Conservation (phyloP, 1,140 invertebrate genomes). For the Phortica variegata region DNA sequence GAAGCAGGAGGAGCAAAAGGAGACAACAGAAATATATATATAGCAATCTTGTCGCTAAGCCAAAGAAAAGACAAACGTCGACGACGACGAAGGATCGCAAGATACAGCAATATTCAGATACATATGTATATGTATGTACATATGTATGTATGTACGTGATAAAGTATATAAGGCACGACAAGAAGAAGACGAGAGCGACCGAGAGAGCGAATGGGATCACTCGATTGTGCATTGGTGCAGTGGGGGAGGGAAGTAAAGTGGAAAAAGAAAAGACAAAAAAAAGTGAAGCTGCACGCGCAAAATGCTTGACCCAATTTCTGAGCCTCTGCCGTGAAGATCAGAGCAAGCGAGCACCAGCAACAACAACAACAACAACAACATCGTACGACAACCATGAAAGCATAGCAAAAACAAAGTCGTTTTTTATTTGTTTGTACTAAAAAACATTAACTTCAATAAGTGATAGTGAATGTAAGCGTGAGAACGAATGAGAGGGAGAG, state of each 20-base stretch:
- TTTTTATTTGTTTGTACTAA: too few relatives aligned
- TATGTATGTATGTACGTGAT: slow-evolving; percentile 5
- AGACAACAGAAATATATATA: too few relatives aligned
- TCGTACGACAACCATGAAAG: too few relatives aligned
- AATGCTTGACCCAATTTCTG: slow-evolving; percentile 46
- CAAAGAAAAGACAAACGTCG: too few relatives aligned
- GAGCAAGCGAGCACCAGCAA: slow-evolving; percentile 17
- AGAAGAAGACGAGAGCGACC: slow-evolving; percentile 3
- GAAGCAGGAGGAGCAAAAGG: too few relatives aligned
- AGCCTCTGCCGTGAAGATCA: slow-evolving; percentile 7
- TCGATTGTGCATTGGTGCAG: slow-evolving; percentile 4
- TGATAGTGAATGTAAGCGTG: slow-evolving; percentile 17
- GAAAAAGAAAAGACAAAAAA: slow-evolving; percentile 15
- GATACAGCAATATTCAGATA: too few relatives aligned
- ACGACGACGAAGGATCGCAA: too few relatives aligned
- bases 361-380: slow-evolving; percentile 6
- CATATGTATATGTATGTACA: background rate
- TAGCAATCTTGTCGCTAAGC: too few relatives aligned
- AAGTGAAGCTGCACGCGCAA: slow-evolving; percentile 14
- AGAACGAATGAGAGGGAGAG: slow-evolving; percentile 10
- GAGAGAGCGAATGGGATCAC: background rate
- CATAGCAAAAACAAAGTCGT: too few relatives aligned
- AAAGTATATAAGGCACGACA: slow-evolving; percentile 31
- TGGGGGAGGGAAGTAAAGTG: too few relatives aligned
- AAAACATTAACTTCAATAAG: too few relatives aligned